These are phyloP conservation scores for Brachirus orientalis DNA, from an alignment of 2,113 vertebrate genomes.

Conservation along the genomic window DNA sequence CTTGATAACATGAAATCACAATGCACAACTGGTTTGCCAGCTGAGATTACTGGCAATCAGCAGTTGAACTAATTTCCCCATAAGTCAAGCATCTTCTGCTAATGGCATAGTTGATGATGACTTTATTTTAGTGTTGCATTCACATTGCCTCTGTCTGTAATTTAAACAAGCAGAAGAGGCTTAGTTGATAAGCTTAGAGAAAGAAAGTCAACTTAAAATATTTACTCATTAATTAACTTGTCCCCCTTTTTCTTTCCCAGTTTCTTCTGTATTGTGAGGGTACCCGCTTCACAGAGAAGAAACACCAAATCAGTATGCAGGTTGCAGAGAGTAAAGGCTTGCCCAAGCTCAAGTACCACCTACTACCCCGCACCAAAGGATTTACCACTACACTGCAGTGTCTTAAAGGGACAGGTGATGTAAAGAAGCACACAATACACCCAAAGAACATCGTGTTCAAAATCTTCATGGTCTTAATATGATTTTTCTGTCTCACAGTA, in stretches of 20 bases:
- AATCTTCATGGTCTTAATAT: not conserved
- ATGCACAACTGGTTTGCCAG: not conserved
- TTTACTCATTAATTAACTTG: constrained; percentile 19
- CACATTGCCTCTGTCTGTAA: constrained; percentile 23
- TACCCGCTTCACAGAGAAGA: constrained; percentile 96
- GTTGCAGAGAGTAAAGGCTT: constrained; percentile 95
- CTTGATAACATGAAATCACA: too few relatives aligned
- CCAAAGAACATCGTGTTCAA: not conserved
- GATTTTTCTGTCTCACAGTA: constrained; percentile 73
- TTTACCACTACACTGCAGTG: constrained; percentile 97
- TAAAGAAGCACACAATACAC: not conserved
- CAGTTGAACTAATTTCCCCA: constrained; percentile 54
- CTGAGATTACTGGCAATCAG: constrained; percentile 47
- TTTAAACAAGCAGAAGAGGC: constrained; percentile 23
- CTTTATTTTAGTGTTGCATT: constrained; percentile 26
- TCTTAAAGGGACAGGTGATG: constrained; percentile 91
- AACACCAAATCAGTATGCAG: constrained; percentile 98
- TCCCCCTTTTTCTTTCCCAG: constrained; percentile 69
- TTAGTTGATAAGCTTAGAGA: constrained; percentile 13
- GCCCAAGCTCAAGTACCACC: constrained; percentile 94
- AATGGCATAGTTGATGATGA: not conserved
- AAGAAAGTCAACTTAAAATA: constrained; percentile 29
- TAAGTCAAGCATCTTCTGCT: constrained; percentile 24
- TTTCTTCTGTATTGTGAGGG: constrained; percentile 98
- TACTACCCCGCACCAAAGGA: constrained; percentile 95